These are phyloP conservation scores for Spisula subtruncata DNA, from an alignment of 2,888 invertebrate species.

Conservation along the genomic window DNA sequence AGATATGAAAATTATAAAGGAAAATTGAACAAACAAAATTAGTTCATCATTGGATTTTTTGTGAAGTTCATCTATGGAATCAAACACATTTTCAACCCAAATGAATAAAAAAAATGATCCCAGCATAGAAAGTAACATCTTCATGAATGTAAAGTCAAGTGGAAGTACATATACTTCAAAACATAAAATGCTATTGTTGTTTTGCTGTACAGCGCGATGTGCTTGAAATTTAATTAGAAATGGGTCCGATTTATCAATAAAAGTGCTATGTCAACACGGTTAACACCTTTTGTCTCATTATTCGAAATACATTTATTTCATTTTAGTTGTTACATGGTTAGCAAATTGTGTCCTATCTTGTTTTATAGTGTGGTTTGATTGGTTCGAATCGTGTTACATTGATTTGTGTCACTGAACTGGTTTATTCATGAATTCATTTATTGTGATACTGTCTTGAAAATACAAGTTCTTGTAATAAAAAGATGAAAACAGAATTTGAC, in stretches of 20 bases:
- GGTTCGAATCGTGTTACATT: neutral
- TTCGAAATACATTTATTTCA: neutral
- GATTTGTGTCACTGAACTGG: constrained; percentile 29
- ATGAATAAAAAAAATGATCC: no score
- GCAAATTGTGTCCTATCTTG: neutral
- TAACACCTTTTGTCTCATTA: neutral
- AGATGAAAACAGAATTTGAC: constrained; percentile 24
- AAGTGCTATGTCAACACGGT: neutral
- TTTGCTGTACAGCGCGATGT: no score
- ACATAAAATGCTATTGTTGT: no score
- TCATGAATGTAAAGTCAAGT: no score
- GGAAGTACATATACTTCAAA: no score
- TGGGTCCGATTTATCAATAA: neutral
- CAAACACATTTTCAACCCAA: no score
- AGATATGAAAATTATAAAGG: no score
- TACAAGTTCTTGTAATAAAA: constrained; percentile 52
- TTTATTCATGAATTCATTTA: constrained; percentile 32
- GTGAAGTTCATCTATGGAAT: no score
- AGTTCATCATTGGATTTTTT: no score
- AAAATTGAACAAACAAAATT: no score
- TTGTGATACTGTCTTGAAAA: constrained; percentile 46
- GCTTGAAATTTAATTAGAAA: no score
- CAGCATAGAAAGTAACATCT: no score
- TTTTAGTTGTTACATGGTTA: neutral
- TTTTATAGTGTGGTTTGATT: neutral